A percentile compares a stretch with the other conserved stretches of the same genome.
phyloP scores from a whole-genome alignment of 1,140 invertebrate genomes.

The Radopholus similis region DNA sequence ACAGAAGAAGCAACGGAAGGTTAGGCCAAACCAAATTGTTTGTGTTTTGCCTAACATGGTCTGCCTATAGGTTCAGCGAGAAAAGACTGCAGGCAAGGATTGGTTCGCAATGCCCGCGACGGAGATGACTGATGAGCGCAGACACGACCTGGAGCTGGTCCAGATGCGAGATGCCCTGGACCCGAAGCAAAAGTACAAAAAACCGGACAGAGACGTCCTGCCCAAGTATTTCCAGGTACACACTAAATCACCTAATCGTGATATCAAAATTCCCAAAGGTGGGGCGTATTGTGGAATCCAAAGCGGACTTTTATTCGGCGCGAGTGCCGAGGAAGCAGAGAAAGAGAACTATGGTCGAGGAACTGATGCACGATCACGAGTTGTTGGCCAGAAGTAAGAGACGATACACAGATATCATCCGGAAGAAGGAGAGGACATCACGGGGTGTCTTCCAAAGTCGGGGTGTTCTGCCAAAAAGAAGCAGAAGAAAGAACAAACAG shows the following conservation, averaged over 20 bases:
- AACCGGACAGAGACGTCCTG: slow-evolving; percentile 76
- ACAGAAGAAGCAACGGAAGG: slow-evolving; percentile 17
- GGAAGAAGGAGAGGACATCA: slow-evolving; percentile 16
- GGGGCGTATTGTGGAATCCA: slow-evolving; percentile 65
- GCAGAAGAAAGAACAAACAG: slow-evolving; percentile 17
- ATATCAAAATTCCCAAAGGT: slow-evolving; percentile 59
- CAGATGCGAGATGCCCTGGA: slow-evolving; percentile 87
- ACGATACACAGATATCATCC: slow-evolving; percentile 21
- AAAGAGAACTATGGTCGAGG: slow-evolving; percentile 83
- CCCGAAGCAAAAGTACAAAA: slow-evolving; percentile 88
- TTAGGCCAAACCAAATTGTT: neutral
- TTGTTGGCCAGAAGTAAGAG: slow-evolving; percentile 63
- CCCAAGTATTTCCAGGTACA: slow-evolving; percentile 77
- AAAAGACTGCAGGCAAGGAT: slow-evolving; percentile 75
- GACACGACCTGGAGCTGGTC: slow-evolving; percentile 78
- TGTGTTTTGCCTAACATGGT: slow-evolving; percentile 3
- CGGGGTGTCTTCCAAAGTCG: slow-evolving; percentile 21
- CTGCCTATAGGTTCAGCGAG: slow-evolving; percentile 64
- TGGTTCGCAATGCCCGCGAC: slow-evolving; percentile 84
- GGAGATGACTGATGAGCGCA: slow-evolving; percentile 79
- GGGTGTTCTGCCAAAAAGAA: slow-evolving; percentile 20
- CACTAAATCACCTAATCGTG: neutral
- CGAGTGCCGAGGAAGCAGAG: slow-evolving; percentile 78
- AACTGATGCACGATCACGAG: slow-evolving; percentile 80
- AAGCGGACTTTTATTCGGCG: slow-evolving; percentile 67